Base-by-base conservation (phyloP, 2,888 invertebrate species). In the Andrena fulva region DNA sequence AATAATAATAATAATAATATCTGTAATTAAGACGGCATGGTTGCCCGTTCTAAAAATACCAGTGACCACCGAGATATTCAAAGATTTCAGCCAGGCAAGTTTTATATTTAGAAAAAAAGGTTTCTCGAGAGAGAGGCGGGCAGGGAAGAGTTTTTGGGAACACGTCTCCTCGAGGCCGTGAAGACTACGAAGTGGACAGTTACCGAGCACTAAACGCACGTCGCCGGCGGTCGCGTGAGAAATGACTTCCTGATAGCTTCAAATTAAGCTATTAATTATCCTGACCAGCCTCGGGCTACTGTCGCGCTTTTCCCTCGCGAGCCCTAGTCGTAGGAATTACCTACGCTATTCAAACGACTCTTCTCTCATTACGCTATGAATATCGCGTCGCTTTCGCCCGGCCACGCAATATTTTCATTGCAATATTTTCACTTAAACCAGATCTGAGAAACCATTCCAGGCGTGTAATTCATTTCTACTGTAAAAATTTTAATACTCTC, bases 251-350 rank as follows among this genome's bases (percentile, higher is more conserved):
- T 92, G 92, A 92, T 91, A 91, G 92, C 89, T 92, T 90, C 90
- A 92, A 92, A 92, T 92, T 92, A 91, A 92, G 92, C 92, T 92
- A 92, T 92, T 92, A 92, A 92, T 93, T 92, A 92, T 90, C 87
- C 88, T 80, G 72, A 62, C 67, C 76, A 67, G 85, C 82, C 87
- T 73, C 63, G 52, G 54, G 87, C 84, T 77, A 72, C 80, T 56
- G 83, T 69, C 84, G 60, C 62, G 74, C 74, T 81, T 86, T 81
- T 74, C 83, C 69, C 75, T 76, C 83, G 54, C 64, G 71, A 63
- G 72, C 77, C 82, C 62, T 42, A 72, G 81, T 72, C 82, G 31
- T 62, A 81, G 62, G 77, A 81, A 81, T 83, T 77, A 70, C 60
- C 7, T 48, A 50, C 52, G 29, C 77, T 74, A 59, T 77, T 70